Evolutionary conservation across 2,888 invertebrate species (phyloP).

Genomic region (Torymus texanus): DNA sequence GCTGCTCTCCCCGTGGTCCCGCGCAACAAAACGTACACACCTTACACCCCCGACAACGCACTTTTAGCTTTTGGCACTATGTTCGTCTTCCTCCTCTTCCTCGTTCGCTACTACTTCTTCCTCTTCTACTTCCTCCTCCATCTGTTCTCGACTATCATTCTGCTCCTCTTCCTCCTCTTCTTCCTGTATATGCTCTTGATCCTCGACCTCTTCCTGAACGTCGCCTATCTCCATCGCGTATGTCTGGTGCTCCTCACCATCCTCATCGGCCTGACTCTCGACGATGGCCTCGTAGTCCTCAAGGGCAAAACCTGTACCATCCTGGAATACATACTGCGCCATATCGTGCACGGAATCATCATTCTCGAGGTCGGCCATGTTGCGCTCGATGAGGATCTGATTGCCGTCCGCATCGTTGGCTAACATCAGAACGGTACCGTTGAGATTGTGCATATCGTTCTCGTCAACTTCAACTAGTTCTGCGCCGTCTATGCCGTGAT

Average conservation of each 20-base stretch:
- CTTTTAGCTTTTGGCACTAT: conserved; percentile 70
- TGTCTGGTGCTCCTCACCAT: conserved; percentile 46
- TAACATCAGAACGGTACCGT: conserved; percentile 73
- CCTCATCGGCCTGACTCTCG: conserved; percentile 56
- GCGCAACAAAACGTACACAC: conserved; percentile 32
- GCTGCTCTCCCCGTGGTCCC: conserved; percentile 53
- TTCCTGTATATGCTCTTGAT: conserved; percentile 46
- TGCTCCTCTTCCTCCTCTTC: conserved; percentile 43
- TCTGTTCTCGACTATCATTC: too few species aligned
- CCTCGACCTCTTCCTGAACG: conserved; percentile 48
- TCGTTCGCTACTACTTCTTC: conserved; percentile 8
- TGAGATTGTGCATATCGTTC: conserved; percentile 66
- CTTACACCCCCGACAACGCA: conserved; percentile 57
- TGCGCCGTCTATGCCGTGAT: conserved; percentile 52
- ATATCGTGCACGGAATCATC: conserved; percentile 68
- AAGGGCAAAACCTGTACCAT: conserved; percentile 63
- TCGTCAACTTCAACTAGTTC: conserved; percentile 63
- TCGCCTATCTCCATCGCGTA: conserved; percentile 48
- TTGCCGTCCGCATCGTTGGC: conserved; percentile 71
- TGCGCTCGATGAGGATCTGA: conserved; percentile 71
- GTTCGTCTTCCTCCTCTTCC: conserved; percentile 44
- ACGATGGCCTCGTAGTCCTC: conserved; percentile 61
- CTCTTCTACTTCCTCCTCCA: background rate
- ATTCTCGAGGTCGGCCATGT: conserved; percentile 65
- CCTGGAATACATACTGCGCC: conserved; percentile 68